These are phyloP conservation scores for Athalia rosae DNA, from an alignment of 2,888 invertebrate genomes.

Conservation along the genomic window DNA sequence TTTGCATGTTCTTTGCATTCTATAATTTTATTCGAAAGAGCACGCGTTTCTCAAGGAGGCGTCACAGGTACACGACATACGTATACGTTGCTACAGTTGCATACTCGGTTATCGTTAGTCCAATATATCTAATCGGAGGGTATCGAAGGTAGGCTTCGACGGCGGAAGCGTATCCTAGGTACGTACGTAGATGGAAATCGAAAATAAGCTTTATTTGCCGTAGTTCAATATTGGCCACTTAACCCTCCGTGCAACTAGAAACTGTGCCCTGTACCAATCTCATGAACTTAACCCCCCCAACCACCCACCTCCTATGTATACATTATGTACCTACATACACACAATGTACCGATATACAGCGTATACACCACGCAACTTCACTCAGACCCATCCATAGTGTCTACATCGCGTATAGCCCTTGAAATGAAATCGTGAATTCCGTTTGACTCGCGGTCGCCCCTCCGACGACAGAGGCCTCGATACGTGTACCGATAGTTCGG, in stretches of 20 bases:
- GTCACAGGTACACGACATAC: too few species aligned
- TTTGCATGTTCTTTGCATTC: too few species aligned
- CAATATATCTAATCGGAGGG: too few species aligned
- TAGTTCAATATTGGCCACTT: conserved; percentile 55
- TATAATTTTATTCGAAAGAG: too few species aligned
- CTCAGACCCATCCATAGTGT: background rate
- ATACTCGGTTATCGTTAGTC: too few species aligned
- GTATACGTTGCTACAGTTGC: background rate
- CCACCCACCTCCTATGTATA: background rate
- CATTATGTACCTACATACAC: too few species aligned
- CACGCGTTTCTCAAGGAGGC: too few species aligned
- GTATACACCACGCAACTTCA: background rate
- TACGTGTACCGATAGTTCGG: background rate
- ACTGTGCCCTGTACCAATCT: conserved; percentile 23
- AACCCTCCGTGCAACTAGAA: conserved; percentile 41
- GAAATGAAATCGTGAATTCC: conserved; percentile 33
- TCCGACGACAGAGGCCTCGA: background rate
- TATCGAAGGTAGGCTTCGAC: background rate
- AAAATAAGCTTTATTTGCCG: conserved; percentile 56
- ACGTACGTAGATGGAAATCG: conserved; percentile 50
- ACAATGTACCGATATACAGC: too few species aligned
- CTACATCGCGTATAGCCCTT: background rate
- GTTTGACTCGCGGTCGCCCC: conserved; percentile 22
- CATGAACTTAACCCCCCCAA: background rate
- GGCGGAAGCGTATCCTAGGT: background rate